Evolutionary conservation across 2,888 invertebrate species (phyloP).

Genomic region (Pyrocoelia pectoralis): DNA sequence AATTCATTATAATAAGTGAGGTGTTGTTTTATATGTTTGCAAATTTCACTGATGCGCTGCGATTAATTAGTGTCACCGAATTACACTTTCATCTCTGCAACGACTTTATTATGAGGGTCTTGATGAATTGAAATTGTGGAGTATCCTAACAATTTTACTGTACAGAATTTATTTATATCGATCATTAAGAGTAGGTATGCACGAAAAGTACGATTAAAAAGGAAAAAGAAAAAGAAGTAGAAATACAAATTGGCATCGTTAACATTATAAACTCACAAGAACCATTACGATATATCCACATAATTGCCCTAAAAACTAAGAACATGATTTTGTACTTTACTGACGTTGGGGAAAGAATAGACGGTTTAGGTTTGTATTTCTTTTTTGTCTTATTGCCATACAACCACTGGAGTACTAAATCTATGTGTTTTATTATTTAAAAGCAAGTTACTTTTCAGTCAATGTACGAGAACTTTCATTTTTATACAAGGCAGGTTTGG

Average conservation of each 20-base stretch:
- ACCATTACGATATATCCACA: constrained; percentile 34
- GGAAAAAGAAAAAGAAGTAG: constrained; percentile 15
- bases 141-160: too few species aligned
- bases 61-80: too few species aligned
- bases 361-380: constrained; percentile 25
- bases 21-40: too few species aligned
- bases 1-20: too few species aligned
- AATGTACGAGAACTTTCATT: too few species aligned
- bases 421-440: not conserved
- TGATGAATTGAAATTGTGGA: too few species aligned
- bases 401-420: not conserved
- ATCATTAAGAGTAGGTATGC: not conserved
- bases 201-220: constrained; percentile 23
- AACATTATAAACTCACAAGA: constrained; percentile 34
- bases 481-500: too few species aligned
- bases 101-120: too few species aligned
- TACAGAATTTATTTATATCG: not conserved
- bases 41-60: too few species aligned
- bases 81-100: too few species aligned
- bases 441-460: not conserved
- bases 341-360: constrained; percentile 16
- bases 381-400: constrained; percentile 2
- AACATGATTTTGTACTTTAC: constrained; percentile 42
- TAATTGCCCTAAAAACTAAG: constrained; percentile 38
- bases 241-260: constrained; percentile 31